Evolutionary conservation across 2,113 vertebrate species (phyloP), one percentile per base, ranked within the genome.

Genomic region (Bubo bubo): DNA sequence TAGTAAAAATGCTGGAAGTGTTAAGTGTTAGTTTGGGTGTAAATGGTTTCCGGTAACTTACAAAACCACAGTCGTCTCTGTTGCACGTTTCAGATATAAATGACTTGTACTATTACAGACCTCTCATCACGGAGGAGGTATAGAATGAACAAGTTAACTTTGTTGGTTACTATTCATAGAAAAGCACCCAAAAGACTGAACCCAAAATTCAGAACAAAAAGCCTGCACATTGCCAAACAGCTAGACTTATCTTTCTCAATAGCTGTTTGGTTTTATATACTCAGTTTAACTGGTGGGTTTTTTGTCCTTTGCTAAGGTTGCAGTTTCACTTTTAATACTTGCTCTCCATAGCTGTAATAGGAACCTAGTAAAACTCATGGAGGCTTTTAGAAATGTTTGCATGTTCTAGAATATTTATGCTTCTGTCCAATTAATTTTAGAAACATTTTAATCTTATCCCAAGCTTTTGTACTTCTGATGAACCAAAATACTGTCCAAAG

Each of bases 61-160:
- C 0, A 0, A 87, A 91, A 64, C 52, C 0, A 2, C 23, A 15
- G 0, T 80, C 11, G 1, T 41, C 53, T 9, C 39, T 14, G 12
- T 43, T 90, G 37, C 22, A 14, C 0, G 1, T 66, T 79, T 79
- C 37, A 64, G 18, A 9, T 77, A 32, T 11, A 53, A 74, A 34
- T 71, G 1, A 74, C 37, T 64, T 34, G 12, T 34, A 8, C 35
- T 62, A 1, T 37, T 66, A 37, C 20, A 47, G 66, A 50, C 4
- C 27, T 73, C 4, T 72, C 27, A 24, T 8, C 0, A 2, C 28
- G n/a, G 67, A 80, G 32, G 35, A 74, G 43, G 14, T 64, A 5
- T 6, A 22, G 68, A 90, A 73, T 56, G 47, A 81, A 9, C 23
- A 70, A 73, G 19, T 17, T 90, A 43, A 35, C 64, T 75, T 64